phyloP scores from a whole-genome alignment of 1,140 invertebrate genomes.

The Drosophila busckii region DNA sequence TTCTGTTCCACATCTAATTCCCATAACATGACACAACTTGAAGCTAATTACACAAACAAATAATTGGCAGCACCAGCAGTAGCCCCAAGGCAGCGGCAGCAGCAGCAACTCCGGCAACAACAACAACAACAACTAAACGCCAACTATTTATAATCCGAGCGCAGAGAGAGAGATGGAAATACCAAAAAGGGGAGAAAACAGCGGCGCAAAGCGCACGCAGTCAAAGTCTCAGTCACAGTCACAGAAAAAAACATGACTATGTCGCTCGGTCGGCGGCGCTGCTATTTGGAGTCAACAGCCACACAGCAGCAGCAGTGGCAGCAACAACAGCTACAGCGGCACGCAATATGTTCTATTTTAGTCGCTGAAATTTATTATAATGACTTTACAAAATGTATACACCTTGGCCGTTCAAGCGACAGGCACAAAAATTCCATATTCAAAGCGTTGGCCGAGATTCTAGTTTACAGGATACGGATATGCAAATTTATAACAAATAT shows the following conservation, averaged over 20 bases:
- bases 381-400: slow-evolving; percentile 38
- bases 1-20: slow-evolving; percentile 52
- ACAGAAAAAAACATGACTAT: slow-evolving; percentile 36
- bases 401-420: slow-evolving; percentile 9
- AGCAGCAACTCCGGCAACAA: slow-evolving; percentile 22
- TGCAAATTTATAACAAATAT: slow-evolving; percentile 30
- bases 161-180: neutral
- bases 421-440: slow-evolving; percentile 21
- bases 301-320: slow-evolving; percentile 9
- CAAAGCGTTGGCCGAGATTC: slow-evolving; percentile 10
- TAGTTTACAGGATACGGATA: slow-evolving; percentile 23
- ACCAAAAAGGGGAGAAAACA: slow-evolving; percentile 32
- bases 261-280: slow-evolving; percentile 18
- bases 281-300: slow-evolving; percentile 41
- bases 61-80: slow-evolving; percentile 36
- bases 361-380: slow-evolving; percentile 42
- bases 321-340: slow-evolving; percentile 29
- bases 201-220: slow-evolving; percentile 31
- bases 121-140: slow-evolving; percentile 31
- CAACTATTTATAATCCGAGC: slow-evolving; percentile 44
- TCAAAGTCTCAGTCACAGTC: slow-evolving; percentile 24
- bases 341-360: slow-evolving; percentile 64
- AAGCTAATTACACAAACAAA: slow-evolving; percentile 48
- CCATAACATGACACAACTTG: slow-evolving; percentile 41
- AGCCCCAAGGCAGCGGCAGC: slow-evolving; percentile 6